Conservation (phyloP, 1,140 invertebrate genomes). For the Drosophila repletoides region DNA sequence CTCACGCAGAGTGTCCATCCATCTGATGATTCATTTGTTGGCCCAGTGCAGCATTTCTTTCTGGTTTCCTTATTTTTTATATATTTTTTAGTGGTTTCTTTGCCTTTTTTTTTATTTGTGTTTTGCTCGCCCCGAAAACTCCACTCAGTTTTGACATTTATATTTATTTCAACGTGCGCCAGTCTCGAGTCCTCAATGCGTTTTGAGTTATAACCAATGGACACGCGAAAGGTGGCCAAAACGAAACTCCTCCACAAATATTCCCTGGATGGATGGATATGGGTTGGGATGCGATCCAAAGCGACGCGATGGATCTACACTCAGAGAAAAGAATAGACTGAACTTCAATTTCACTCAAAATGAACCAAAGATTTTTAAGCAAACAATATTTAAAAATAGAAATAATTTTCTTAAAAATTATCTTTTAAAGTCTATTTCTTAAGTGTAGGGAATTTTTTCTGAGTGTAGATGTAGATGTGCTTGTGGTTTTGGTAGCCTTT, state of each 20-base stretch:
- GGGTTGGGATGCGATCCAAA: neutral
- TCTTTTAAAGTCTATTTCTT: too few relatives aligned
- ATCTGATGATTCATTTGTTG: conserved; percentile 60
- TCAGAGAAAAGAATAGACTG: too few relatives aligned
- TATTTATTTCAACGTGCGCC: conserved; percentile 78
- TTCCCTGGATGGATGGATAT: conserved; percentile 12
- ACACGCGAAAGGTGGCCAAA: conserved; percentile 76
- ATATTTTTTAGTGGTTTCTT: conserved; percentile 10
- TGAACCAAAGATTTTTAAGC: too few relatives aligned
- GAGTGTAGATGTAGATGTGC: conserved; percentile 24
- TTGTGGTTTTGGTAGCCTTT: conserved; percentile 22
- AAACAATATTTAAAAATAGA: too few relatives aligned
- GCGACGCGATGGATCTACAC: neutral
- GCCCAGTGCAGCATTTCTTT: conserved; percentile 47
- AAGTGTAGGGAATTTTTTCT: too few relatives aligned
- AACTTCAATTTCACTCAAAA: too few relatives aligned
- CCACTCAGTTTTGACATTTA: conserved; percentile 79
- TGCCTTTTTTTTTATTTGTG: conserved; percentile 16
- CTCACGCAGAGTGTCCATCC: conserved; percentile 51
- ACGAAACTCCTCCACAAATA: conserved; percentile 38
- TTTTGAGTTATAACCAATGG: conserved; percentile 75
- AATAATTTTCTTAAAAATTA: too few relatives aligned
- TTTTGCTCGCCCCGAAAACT: conserved; percentile 54
- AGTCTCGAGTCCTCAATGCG: conserved; percentile 57
- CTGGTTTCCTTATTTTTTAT: conserved; percentile 5